Base-by-base conservation (phyloP, 2,888 invertebrate species). In the Diaprepes abbreviatus region DNA sequence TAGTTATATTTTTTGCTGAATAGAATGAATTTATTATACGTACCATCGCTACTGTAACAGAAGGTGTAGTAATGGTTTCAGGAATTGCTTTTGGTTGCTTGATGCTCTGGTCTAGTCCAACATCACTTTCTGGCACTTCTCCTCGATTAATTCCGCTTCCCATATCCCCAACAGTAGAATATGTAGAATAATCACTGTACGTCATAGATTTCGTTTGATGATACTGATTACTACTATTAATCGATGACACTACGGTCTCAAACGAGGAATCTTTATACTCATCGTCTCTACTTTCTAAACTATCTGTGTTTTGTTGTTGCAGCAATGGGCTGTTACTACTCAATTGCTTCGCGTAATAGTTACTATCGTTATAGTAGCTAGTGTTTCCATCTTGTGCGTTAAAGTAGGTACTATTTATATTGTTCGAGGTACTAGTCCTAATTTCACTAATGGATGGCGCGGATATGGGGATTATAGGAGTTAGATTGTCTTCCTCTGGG, bases 201-300 rank as follows among this genome's bases (percentile, higher is more conserved):
- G 68, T 28, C 58, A 66, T 62, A 28, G 74, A 79, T 55, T 83
- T 84, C 35, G 80, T 79, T 73, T 85, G 85, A 73, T 85, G 85
- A 60, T 71, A 70, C 45, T 81, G 79, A 60, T 85, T 79, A 24
- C 83, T 82, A 60, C 83, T 83, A 73, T 81, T 83, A 38, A 85
- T 80, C 24, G 85, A 87, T 48, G 85, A 87, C 43, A 86, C 83
- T 1, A 86, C 87, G 12, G 88, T 87, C 70, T 88, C 88, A 75
- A 87, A 88, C 0, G 88, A 87, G 0, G 88, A 88, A 73, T 87
- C 87, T 73, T 86, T 86, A 57, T 86, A 76, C 62, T 88, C 87
- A 74, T 88, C 88, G 70, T 88, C 87, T 14, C 85, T 82, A 0
- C 87, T 87, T 76, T 88, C 88, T 63, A 87, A 78, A 21, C 87